phyloP scores from a whole-genome alignment of 2,113 vertebrate species.

The Gadus chalcogrammus region DNA sequence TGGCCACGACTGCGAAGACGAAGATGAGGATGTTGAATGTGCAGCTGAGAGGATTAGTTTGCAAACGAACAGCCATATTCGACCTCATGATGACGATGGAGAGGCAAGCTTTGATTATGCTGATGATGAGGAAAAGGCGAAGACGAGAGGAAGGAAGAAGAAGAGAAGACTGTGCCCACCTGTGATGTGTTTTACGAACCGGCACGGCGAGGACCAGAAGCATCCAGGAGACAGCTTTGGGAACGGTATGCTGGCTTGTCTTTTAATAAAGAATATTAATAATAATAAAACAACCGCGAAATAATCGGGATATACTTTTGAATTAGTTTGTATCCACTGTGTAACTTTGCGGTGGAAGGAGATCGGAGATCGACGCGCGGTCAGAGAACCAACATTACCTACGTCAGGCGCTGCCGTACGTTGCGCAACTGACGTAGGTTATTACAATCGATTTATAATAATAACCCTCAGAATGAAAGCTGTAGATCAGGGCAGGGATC shows the following conservation, averaged over 20 bases:
- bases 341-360: no score
- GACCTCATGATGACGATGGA: neutral
- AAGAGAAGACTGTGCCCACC: conserved; percentile 38
- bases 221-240: neutral
- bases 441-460: neutral
- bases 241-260: no score
- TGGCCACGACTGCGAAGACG: conserved; percentile 34
- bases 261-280: no score
- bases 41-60: conserved; percentile 39
- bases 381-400: no score
- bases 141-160: neutral
- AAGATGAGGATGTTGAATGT: conserved; percentile 30
- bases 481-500: neutral
- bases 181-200: neutral
- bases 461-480: neutral
- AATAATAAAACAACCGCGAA: no score
- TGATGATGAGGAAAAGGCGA: conserved; percentile 14
- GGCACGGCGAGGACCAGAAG: neutral
- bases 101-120: neutral
- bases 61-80: conserved; percentile 8
- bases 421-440: conserved; percentile 34
- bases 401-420: conserved; percentile 1
- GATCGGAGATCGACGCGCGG: no score
- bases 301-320: no score
- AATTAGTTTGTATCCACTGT: no score